A percentile compares a stretch with the other conserved stretches of the same genome.
Conservation (phyloP, 2,113 vertebrate genomes). For the Chauna torquata region DNA sequence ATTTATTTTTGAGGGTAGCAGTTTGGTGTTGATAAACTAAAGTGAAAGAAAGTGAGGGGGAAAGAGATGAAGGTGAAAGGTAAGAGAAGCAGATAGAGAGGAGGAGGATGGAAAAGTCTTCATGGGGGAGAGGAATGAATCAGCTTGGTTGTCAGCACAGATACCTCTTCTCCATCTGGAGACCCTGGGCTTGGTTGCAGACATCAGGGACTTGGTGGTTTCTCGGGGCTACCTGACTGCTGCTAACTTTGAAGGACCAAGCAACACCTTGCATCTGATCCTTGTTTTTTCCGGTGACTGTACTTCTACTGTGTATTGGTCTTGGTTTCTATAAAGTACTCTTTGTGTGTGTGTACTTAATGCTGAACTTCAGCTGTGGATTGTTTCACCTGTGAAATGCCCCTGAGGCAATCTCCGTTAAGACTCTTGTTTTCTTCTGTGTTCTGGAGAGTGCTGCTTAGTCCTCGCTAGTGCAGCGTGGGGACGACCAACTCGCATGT, state of each 20-base stretch:
- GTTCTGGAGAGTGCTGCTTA: neutral
- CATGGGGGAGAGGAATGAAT: neutral
- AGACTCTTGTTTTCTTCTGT: neutral
- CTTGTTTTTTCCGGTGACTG: neutral
- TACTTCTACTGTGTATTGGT: neutral
- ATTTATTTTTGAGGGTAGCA: neutral
- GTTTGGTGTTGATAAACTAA: neutral
- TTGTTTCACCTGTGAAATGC: neutral
- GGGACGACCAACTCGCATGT: neutral
- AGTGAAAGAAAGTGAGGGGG: neutral
- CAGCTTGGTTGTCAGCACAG: neutral
- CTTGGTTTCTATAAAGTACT: too few relatives aligned
- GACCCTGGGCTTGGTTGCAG: too few relatives aligned
- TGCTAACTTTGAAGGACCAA: neutral
- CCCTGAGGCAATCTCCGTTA: neutral
- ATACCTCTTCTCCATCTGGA: fast-evolving
- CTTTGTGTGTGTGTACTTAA: too few relatives aligned
- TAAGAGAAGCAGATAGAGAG: neutral
- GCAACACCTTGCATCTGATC: neutral
- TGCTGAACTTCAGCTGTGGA: neutral
- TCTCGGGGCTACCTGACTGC: too few relatives aligned
- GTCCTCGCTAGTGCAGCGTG: neutral
- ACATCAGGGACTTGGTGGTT: fast-evolving
- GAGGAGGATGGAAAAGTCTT: neutral
- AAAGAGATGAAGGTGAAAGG: neutral